A percentile compares a stretch with the other conserved stretches of the same genome.
phyloP scores from a whole-genome alignment of 2,113 vertebrate genomes.

The Hippolais icterina region DNA sequence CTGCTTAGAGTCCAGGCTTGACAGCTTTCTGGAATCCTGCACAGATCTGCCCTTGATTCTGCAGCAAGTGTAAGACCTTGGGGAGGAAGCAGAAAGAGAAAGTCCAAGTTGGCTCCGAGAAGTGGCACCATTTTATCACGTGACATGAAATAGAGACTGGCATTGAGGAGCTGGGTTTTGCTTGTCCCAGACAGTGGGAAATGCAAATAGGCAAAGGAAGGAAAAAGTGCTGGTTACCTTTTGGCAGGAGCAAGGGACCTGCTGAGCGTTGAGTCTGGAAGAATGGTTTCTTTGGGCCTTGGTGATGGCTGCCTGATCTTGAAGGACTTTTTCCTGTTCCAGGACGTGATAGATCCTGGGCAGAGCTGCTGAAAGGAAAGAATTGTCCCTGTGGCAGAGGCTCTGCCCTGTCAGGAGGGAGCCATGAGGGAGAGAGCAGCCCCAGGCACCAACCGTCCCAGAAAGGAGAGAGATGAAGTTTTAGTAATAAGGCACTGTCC shows the following conservation, averaged over 20 bases:
- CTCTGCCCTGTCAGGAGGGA: not conserved
- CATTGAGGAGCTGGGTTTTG: not conserved
- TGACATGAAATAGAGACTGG: not conserved
- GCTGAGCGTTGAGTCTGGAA: not conserved
- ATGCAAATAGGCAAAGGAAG: not conserved
- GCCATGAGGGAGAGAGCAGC: fast-evolving
- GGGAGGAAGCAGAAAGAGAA: not conserved
- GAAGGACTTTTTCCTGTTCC: not conserved
- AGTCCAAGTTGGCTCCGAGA: not conserved
- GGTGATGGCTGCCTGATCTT: not conserved
- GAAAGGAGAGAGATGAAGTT: not conserved
- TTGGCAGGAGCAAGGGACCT: not conserved
- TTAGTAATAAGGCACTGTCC: not conserved
- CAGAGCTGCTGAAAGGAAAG: not conserved
- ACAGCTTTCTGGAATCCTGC: not conserved
- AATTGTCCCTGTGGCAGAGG: not conserved
- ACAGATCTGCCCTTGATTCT: not conserved
- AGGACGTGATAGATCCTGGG: not conserved
- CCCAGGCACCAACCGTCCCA: not conserved
- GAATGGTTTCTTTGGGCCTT: not conserved
- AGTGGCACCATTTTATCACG: not conserved
- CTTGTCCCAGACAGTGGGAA: not conserved
- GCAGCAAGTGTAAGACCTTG: not conserved
- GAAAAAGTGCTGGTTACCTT: not conserved
- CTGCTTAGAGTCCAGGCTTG: not conserved